phyloP scores from a whole-genome alignment of 2,888 invertebrate species.

The Tridacna crocea region DNA sequence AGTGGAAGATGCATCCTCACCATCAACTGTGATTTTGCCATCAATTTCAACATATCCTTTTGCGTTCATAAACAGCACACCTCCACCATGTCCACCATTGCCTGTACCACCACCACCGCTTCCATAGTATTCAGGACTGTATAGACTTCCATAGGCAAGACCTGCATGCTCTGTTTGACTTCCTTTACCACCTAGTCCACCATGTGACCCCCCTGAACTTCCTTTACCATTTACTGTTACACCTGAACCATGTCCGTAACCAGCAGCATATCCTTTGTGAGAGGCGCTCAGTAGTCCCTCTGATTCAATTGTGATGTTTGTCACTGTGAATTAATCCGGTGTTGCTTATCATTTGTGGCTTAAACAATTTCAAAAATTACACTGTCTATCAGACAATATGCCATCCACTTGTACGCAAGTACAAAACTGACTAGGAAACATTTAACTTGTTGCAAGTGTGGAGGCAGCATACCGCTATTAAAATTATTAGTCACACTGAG shows the following conservation, averaged over 20 bases:
- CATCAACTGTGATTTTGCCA: constrained; percentile 68
- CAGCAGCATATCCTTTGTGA: constrained; percentile 63
- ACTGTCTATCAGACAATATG: too few relatives aligned
- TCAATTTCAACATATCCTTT: constrained; percentile 66
- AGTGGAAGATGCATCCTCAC: constrained; percentile 50
- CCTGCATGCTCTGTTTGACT: constrained; percentile 43
- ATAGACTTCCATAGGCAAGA: constrained; percentile 62
- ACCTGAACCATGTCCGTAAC: constrained; percentile 64
- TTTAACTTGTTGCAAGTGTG: too few relatives aligned
- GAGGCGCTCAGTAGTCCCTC: constrained; percentile 70
- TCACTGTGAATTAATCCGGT: constrained; percentile 52
- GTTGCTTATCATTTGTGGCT: background rate
- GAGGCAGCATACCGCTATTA: too few relatives aligned
- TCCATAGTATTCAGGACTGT: constrained; percentile 63
- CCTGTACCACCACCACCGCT: constrained; percentile 67
- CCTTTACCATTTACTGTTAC: constrained; percentile 41
- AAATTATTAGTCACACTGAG: too few relatives aligned
- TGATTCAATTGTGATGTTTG: constrained; percentile 71
- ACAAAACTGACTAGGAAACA: too few relatives aligned
- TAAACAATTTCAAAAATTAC: background rate
- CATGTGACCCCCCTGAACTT: constrained; percentile 72
- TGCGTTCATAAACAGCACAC: constrained; percentile 64
- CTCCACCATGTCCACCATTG: constrained; percentile 67
- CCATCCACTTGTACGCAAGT: too few relatives aligned
- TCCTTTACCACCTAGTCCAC: constrained; percentile 73